These are phyloP conservation scores for Thereva unica DNA, from an alignment of 2,888 invertebrate species.

Conservation along the genomic window DNA sequence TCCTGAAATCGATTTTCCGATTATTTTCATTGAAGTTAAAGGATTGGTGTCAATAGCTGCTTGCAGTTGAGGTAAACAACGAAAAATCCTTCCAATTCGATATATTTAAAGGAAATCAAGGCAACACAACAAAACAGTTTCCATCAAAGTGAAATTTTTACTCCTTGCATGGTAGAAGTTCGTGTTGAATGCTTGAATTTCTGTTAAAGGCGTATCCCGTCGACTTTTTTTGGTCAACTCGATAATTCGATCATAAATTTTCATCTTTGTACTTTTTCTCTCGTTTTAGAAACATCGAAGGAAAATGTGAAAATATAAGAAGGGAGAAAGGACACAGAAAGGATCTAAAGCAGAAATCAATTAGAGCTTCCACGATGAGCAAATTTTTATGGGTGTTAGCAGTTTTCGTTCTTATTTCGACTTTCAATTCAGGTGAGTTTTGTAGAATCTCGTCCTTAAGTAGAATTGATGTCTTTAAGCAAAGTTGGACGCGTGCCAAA, in stretches of 20 bases:
- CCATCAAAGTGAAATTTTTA: no score
- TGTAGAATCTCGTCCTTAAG: not conserved
- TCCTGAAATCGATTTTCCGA: constrained; percentile 31
- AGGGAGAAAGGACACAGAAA: not conserved
- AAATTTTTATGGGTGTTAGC: constrained; percentile 10
- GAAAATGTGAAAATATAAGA: not conserved
- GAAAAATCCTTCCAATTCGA: not conserved
- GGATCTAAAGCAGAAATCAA: not conserved
- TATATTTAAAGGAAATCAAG: no score
- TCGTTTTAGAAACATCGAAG: not conserved
- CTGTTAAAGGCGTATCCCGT: no score
- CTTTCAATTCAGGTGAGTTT: constrained; percentile 13
- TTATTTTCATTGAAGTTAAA: constrained; percentile 19
- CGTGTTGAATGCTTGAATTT: no score
- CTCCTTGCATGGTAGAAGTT: no score
- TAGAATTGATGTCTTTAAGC: not conserved
- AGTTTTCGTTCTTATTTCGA: not conserved
- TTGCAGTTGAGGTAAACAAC: constrained; percentile 13
- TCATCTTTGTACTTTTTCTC: no score
- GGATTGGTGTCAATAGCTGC: not conserved
- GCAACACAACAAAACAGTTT: no score
- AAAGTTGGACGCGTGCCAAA: no score
- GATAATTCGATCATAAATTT: no score
- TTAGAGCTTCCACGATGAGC: constrained; percentile 5
- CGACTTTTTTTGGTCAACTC: no score